Evolutionary conservation across 2,888 invertebrate species (phyloP).

Genomic region (Pelosia muscerda): DNA sequence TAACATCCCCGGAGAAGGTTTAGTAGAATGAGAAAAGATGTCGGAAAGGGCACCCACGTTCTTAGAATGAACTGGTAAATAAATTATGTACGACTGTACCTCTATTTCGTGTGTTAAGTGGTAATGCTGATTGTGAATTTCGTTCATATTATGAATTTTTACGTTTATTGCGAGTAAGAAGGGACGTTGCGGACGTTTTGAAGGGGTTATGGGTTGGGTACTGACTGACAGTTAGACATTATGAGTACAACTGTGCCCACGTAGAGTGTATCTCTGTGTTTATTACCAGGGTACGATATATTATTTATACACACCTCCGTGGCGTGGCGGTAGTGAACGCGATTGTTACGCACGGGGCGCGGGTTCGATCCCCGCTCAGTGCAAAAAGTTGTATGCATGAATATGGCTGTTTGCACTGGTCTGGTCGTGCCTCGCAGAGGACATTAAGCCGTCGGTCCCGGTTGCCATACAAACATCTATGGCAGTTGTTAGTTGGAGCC

Average conservation of each 20-base stretch:
- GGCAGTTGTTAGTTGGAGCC: too few relatives aligned
- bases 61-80: slow-evolving; percentile 12
- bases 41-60: background rate
- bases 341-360: too few relatives aligned
- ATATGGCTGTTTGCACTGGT: too few relatives aligned
- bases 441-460: too few relatives aligned
- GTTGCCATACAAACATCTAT: too few relatives aligned
- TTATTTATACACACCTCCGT: too few relatives aligned
- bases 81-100: background rate
- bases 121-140: slow-evolving; percentile 5
- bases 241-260: background rate
- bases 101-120: background rate
- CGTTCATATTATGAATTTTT: background rate
- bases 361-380: too few relatives aligned
- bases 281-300: background rate
- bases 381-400: too few relatives aligned
- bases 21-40: slow-evolving; percentile 21
- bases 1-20: slow-evolving; percentile 20
- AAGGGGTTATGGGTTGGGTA: background rate
- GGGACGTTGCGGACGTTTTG: background rate
- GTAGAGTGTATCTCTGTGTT: background rate
- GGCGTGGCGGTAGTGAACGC: too few relatives aligned
- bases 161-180: background rate
- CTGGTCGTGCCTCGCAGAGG: too few relatives aligned
- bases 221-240: background rate